Base-by-base conservation (phyloP, 2,888 invertebrate species). In the Spodoptera picta region DNA sequence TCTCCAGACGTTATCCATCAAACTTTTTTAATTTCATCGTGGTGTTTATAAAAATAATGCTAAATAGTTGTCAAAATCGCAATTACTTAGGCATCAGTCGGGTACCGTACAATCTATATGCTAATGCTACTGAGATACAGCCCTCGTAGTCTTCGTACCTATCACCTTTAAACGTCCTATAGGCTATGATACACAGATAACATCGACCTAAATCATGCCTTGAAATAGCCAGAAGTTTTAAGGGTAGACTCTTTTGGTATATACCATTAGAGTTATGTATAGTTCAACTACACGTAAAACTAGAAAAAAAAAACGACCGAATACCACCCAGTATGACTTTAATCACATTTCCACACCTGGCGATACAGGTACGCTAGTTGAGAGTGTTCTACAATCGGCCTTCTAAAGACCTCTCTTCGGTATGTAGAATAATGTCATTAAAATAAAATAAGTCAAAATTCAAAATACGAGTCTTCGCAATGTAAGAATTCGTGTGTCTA, bases 51-150 rank as follows among this genome's bases (percentile, higher is more conserved):
- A 66, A 72, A 72, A 72, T 44, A 55, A 73, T 54, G 60, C 19
- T 52, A 73, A 69, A 73, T 60, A 41, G 67, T 56, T 44, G n/a
- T 53, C n/a, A 53, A 68, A 65, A 57, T 58, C 19, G 9, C 19
- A 60, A 69, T 60, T 55, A 53, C 42, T 41, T 41, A 11, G 45
- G 24, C 53, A 14, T 50, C 36, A 36, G 51, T 48, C 36, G 36
- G 36, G 31, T 44, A 46, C 43, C 60, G 14, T 51, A 59, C 60
- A 58, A 75, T 75, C 75, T 62, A 75, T 62, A 73, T 75, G 75
- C 48, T 57, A 73, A 73, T 74, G 4, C 36, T 23, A 2, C 12
- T 23, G 44, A 56, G 48, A 56, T 55, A 27, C 14, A 49, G 65
- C 55, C 41, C 60, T 59, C 31, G 19, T 47, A 19, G 19, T 19